Base-by-base conservation (phyloP, 2,113 vertebrate genomes). In the Muscicapa adusta region DNA sequence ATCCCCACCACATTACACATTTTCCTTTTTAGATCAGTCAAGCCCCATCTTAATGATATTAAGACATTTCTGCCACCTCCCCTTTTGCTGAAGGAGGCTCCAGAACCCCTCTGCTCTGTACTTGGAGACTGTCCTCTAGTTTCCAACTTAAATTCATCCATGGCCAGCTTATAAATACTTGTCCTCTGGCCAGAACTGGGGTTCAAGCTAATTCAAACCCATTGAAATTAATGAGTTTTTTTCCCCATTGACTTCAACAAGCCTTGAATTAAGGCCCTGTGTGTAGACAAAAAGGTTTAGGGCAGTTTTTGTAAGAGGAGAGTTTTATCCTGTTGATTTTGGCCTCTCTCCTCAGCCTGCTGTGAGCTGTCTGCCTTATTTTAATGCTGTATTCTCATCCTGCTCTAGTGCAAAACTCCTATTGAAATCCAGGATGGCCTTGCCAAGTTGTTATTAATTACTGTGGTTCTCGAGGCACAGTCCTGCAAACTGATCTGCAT, bases 291-390 rank as follows among this genome's bases (percentile, higher is more conserved):
- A 96, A 94, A 95, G 72, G 87, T 93, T 95, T 73, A 62, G 91
- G 87, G 91, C 89, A 94, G 77, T 91, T 96, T 95, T 91, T 85
- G 95, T 91, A 93, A 96, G 93, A 93, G 81, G 87, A 93, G 93
- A 95, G 80, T 89, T 96, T 95, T 97, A 94, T 92, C 93, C 94
- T 95, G 94, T 96, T 97, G 95, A 95, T 94, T 90, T 96, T 96
- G 96, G 94, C 93, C 89, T 80, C 81, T 53, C 62, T 96, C 87
- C 88, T 91, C 94, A 91, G 94, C 95, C 94, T 89, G 94, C 95
- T 96, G 94, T 89, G 91, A 94, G 93, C 94, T 96, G 95, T 94
- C 96, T 96, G 96, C 92, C 95, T 94, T 93, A 85, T 89, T 96
- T 95, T 89, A 94, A 94, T 82, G 93, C 81, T 31, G 81, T 34